Evolutionary conservation across 1,140 invertebrate species (phyloP).

Genomic region (Hypsibius dujardini): DNA sequence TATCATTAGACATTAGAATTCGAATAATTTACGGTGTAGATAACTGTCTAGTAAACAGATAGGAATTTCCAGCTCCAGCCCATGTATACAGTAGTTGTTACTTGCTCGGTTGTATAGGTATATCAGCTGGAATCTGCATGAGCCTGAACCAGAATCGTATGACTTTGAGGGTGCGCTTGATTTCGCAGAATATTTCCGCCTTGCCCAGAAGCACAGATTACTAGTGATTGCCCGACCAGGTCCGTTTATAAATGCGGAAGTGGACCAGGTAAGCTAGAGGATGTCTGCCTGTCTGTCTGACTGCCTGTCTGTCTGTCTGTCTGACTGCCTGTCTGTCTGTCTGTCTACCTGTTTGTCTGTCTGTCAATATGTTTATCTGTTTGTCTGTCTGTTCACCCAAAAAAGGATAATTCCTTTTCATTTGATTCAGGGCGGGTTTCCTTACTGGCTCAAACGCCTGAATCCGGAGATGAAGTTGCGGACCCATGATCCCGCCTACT

Average conservation of each 20-base stretch:
- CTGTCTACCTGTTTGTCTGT: too few species aligned
- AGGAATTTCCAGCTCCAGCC: too few species aligned
- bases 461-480: conserved; percentile 23
- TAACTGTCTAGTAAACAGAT: too few species aligned
- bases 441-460: conserved; percentile 30
- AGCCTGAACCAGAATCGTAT: conserved; percentile 25
- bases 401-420: too few species aligned
- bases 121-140: conserved; percentile 38
- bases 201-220: conserved; percentile 33
- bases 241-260: conserved; percentile 39
- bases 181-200: conserved; percentile 32
- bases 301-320: too few species aligned
- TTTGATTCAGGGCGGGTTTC: conserved; percentile 31
- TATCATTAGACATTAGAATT: too few species aligned
- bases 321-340: too few species aligned
- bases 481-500: conserved; percentile 26
- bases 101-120: conserved; percentile 27
- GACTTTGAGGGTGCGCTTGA: conserved; percentile 26
- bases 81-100: too few species aligned
- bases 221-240: conserved; percentile 35
- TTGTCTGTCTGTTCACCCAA: too few species aligned
- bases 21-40: too few species aligned
- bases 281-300: too few species aligned
- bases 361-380: too few species aligned
- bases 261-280: conserved; percentile 34